Evolutionary conservation across 2,797 vertebrate species (phyloP).

Genomic region (Pantherophis alleghaniensis): DNA sequence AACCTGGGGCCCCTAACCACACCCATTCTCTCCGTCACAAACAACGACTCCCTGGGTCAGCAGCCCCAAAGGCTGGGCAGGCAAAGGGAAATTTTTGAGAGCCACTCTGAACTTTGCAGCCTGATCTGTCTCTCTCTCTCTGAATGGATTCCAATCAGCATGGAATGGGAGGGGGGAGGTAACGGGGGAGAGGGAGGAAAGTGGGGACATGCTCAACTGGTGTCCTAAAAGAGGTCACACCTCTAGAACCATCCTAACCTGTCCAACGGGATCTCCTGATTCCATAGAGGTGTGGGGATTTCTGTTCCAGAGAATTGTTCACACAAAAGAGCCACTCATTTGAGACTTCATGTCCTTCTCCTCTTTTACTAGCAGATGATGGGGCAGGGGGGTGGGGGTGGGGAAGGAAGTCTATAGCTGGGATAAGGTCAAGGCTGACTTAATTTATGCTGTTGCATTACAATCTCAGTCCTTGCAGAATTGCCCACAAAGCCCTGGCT

Average conservation of each 20-base stretch:
- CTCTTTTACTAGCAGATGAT: not conserved
- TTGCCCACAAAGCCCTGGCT: not conserved
- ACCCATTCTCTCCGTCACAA: not conserved
- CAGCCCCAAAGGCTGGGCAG: not conserved
- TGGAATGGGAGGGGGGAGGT: not conserved
- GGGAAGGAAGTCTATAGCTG: too few relatives aligned
- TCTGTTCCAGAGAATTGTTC: not conserved
- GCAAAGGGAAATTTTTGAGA: not conserved
- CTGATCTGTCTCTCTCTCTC: not conserved
- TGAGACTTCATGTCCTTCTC: not conserved
- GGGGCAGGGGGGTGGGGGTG: too few relatives aligned
- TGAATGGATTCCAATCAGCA: not conserved
- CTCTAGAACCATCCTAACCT: not conserved
- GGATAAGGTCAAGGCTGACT: not conserved
- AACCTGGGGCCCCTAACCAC: not conserved
- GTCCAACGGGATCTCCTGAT: not conserved
- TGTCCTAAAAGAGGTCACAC: not conserved
- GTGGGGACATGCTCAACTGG: not conserved
- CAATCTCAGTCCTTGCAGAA: not conserved
- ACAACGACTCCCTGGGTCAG: not conserved
- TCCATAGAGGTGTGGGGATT: not conserved
- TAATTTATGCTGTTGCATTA: not conserved
- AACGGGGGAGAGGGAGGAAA: not conserved
- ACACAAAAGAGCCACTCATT: not conserved
- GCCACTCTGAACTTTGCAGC: not conserved